phyloP scores from a whole-genome alignment of 2,113 vertebrate genomes.

The Corythornis cristatus region DNA sequence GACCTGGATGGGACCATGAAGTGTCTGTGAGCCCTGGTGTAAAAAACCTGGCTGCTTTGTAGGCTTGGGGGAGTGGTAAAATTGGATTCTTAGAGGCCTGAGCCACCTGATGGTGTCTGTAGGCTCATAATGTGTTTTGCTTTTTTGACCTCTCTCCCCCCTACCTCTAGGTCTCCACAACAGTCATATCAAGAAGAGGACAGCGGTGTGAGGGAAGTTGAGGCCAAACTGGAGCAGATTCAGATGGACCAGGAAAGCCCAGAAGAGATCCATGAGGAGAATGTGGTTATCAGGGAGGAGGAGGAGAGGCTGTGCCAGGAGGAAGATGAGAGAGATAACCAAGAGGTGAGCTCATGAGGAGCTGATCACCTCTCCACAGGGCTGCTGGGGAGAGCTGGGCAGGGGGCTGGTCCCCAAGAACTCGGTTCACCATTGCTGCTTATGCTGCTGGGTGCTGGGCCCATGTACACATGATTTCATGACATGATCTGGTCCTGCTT shows the following conservation, averaged over 20 bases:
- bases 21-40: background rate
- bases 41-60: background rate
- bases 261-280: conserved; percentile 70
- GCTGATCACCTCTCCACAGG: background rate
- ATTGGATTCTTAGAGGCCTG: background rate
- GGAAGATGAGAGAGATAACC: conserved; percentile 70
- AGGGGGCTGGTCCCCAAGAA: background rate
- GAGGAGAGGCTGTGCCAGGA: conserved; percentile 76
- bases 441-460: background rate
- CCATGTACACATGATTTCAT: accelerated
- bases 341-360: conserved; percentile 74
- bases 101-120: background rate
- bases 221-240: conserved; percentile 80
- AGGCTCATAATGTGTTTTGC: background rate
- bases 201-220: conserved; percentile 55
- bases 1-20: background rate
- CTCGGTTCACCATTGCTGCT: background rate
- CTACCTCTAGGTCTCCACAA: conserved; percentile 12
- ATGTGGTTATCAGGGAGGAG: conserved; percentile 74
- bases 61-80: background rate
- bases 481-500: background rate
- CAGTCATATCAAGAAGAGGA: conserved; percentile 42
- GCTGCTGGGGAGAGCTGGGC: background rate
- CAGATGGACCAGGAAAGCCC: conserved; percentile 58
- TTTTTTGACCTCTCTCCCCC: background rate